Evolutionary conservation across 2,888 invertebrate genomes (phyloP), one percentile per base, ranked within the genome.

Genomic region (Emmelina monodactyla): DNA sequence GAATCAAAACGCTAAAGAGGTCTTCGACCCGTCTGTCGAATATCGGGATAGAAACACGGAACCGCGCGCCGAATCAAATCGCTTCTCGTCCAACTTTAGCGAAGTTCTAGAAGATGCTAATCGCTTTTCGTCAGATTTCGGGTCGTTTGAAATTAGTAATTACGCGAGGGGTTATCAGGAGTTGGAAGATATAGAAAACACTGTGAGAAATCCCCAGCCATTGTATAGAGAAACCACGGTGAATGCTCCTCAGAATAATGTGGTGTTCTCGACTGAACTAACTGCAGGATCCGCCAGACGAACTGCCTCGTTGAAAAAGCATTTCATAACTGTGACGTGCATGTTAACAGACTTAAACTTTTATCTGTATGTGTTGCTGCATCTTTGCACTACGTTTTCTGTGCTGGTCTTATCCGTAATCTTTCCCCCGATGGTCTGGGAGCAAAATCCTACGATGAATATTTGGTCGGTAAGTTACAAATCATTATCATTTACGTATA

Each of bases 181-280:
- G 42, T 44, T 81, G 14, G 72, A 75, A 39, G 65, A 53, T 38
- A 82, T 81, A 35, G 76, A 80, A 22, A 61, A 67, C 25, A 61
- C 58, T 13, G 52, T 44, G 2, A 64, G 64, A 14, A 59, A 62
- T 15, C 83, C 83, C 2, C 76, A 76, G 38, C 83, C 84, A 0
- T 49, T 85, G 29, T 85, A 84, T 43, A 70, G 82, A 30, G 84
- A 83, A 47, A 79, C 81, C 0, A 82, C 82, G 1, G 65, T 83
- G 1, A 75, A 83, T 44, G 75, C 71, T 22, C 67, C 67, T 1
- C 57, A 58, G 12, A 59, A 54, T 15, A 59, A 51, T 22, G 47
- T 73, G 9, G 60, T 69, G 0, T 81, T 79, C 32, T 58, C 70
- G 1, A 51, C 67, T 1, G 71, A 76, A 40, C 50, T 70, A 28